These are phyloP conservation scores for Coleophora deauratella DNA, from an alignment of 2,888 invertebrate species.

Conservation along the genomic window DNA sequence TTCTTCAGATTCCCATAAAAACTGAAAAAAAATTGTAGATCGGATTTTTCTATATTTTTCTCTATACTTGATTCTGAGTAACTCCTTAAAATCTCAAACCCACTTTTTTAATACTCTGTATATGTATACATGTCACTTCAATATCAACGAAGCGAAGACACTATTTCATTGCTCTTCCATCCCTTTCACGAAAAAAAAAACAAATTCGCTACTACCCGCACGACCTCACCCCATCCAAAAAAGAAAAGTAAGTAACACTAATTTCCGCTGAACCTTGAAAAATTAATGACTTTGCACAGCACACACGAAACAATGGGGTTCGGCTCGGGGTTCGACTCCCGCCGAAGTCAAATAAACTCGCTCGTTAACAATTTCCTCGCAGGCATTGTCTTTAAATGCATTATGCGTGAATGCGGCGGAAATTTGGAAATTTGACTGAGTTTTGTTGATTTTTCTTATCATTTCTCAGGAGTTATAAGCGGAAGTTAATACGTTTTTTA, in stretches of 20 bases:
- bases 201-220: neutral
- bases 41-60: too few species aligned
- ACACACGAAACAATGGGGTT: conserved; percentile 59
- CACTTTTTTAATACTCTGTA: too few species aligned
- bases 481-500: too few species aligned
- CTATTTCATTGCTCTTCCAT: neutral
- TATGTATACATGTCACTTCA: too few species aligned
- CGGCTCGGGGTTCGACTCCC: too few species aligned
- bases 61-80: too few species aligned
- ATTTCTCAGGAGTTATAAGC: too few species aligned
- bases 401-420: conserved; percentile 14
- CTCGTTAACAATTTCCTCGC: conserved; percentile 59
- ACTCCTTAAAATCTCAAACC: too few species aligned
- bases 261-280: conserved; percentile 48
- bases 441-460: neutral
- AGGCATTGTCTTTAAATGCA: conserved; percentile 40
- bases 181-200: neutral
- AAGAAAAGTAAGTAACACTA: conserved; percentile 34
- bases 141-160: too few species aligned
- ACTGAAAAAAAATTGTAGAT: too few species aligned
- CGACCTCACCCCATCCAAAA: conserved; percentile 11
- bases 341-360: conserved; percentile 33
- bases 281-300: conserved; percentile 56
- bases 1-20: too few species aligned
- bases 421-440: too few species aligned